Conservation (phyloP, 2,797 vertebrate genomes). For the Sternarchorhynchus goeldii region DNA sequence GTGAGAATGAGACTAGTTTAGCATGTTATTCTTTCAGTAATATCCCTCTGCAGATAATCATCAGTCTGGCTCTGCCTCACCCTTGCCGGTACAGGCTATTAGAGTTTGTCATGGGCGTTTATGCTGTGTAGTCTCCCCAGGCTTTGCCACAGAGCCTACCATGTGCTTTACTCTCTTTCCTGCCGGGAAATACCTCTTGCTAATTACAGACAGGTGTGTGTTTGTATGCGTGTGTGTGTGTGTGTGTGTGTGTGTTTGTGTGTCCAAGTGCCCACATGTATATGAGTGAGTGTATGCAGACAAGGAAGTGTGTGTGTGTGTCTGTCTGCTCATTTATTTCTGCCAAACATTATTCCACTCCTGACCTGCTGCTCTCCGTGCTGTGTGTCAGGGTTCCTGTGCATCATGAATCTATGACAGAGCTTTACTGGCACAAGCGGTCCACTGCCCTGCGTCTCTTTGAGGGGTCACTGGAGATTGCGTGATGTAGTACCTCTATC, state of each 20-base stretch:
- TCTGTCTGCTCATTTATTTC: not conserved
- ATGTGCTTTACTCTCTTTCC: conserved; percentile 58
- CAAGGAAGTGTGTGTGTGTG: not conserved
- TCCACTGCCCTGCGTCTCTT: too few relatives aligned
- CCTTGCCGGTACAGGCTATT: too few relatives aligned
- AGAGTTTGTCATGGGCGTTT: too few relatives aligned
- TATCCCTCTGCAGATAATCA: conserved; percentile 3
- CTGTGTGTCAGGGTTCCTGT: too few relatives aligned
- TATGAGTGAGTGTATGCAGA: not conserved
- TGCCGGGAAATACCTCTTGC: conserved; percentile 76
- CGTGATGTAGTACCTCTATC: too few relatives aligned
- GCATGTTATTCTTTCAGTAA: not conserved
- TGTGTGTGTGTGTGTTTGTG: conserved; percentile 51
- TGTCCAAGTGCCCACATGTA: not conserved
- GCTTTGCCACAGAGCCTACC: too few relatives aligned
- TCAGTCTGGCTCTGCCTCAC: not conserved
- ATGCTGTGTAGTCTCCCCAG: too few relatives aligned
- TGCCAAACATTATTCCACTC: too few relatives aligned
- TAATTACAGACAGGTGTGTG: conserved; percentile 79
- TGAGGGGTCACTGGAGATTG: too few relatives aligned
- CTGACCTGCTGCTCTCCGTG: too few relatives aligned
- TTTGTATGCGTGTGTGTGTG: conserved; percentile 38
- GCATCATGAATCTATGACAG: too few relatives aligned
- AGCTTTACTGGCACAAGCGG: too few relatives aligned
- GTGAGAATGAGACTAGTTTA: not conserved